These are phyloP conservation scores for Ophthalmotilapia sp. DNA, from an alignment of 2,113 vertebrate species.

Conservation along the genomic window DNA sequence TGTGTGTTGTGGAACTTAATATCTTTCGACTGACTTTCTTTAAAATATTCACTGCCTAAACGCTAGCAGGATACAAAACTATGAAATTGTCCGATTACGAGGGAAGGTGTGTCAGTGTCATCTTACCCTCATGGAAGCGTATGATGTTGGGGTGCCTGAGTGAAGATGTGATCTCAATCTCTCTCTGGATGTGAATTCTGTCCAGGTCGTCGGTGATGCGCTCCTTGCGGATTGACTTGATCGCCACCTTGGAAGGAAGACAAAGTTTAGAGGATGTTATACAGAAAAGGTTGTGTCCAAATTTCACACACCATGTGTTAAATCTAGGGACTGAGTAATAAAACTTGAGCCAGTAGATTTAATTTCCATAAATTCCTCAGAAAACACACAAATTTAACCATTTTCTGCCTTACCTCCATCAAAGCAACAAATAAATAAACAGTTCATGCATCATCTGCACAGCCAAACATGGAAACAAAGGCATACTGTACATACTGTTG, in stretches of 20 bases:
- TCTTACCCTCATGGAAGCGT: conserved; percentile 72
- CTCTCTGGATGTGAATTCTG: conserved; percentile 75
- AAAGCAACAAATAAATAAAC: not conserved
- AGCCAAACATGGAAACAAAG: not conserved
- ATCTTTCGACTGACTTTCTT: not conserved
- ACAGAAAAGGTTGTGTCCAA: not conserved
- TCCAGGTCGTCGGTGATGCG: conserved; percentile 71
- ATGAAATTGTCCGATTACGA: not conserved
- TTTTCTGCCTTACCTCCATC: not conserved
- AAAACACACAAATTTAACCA: not conserved
- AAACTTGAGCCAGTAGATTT: not conserved
- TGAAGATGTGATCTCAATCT: conserved; percentile 76
- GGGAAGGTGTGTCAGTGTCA: not conserved
- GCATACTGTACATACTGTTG: not conserved
- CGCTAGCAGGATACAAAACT: not conserved
- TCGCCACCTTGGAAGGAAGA: conserved; percentile 65
- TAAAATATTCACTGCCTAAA: not conserved
- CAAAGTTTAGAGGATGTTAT: not conserved
- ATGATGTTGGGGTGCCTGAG: conserved; percentile 74
- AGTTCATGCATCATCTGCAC: not conserved
- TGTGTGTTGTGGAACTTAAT: not conserved
- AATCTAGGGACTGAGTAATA: not conserved
- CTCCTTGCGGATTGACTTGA: conserved; percentile 78
- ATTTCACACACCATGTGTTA: not conserved
- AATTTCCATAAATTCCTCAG: not conserved